Base-by-base conservation (phyloP, 2,113 vertebrate genomes). In the Mionectes macconnelli region DNA sequence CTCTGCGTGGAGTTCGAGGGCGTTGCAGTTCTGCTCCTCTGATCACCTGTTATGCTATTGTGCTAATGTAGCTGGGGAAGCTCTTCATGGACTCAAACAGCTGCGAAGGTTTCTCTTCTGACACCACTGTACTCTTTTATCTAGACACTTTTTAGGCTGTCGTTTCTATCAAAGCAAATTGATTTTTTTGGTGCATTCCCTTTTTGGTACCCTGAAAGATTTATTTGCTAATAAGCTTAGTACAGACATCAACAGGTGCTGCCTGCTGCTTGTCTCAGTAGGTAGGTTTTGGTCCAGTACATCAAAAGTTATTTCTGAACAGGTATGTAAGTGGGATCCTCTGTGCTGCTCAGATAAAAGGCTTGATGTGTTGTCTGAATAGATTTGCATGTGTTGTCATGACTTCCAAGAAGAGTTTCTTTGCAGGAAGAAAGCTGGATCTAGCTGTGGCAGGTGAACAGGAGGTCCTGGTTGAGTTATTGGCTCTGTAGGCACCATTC, bases 261-360 rank as follows among this genome's bases (percentile, higher is more conserved):
- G 59, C 31, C 44, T 90, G 74, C 72, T 84, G 53, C n/a, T 1
- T 21, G 44, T 81, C 89, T 87, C 93, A 57, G 70, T 11, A 37
- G 62, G 15, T 40, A 40, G 53, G 67, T 91, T 90, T 94, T 53
- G 42, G 82, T 87, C 55, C 49, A 47, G 7, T 55, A 66, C 70
- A 83, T 84, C 79, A 82, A 28, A 93, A 73, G 59, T 49, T 27
- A 47, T 30, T 85, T 94, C 75, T 95, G 83, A 92, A 52, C 87
- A 59, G 7, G 2, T 68, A 3, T 35, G 7, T 35, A 75, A 75
- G 86, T 25, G 56, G 69, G 74, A 66, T 90, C 55, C 40, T 87
- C 73, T 94, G 91, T 90, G 93, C 70, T 93, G 9, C 73, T 84
- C 52, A 53, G 87, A 90, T 94, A 63, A 95, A 94, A 84, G 66